phyloP scores from a whole-genome alignment of 2,113 vertebrate genomes.

The Austrofundulus limnaeus region DNA sequence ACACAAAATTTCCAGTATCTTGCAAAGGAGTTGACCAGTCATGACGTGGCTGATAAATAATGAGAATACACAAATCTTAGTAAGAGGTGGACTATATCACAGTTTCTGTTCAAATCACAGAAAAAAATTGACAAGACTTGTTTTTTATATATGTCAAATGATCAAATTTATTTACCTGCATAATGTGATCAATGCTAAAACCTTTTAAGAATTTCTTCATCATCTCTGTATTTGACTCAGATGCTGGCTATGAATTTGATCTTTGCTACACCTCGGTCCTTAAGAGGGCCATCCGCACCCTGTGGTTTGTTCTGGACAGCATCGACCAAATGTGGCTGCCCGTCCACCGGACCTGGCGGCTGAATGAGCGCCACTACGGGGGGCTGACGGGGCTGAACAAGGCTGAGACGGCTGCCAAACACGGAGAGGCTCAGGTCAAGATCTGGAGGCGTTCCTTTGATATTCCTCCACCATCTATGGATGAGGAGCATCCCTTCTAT shows the following conservation, averaged over 20 bases:
- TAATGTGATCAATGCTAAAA: no score
- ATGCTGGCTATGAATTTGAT: slow-evolving; percentile 88
- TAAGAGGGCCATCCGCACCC: slow-evolving; percentile 88
- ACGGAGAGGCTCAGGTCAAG: slow-evolving; percentile 92
- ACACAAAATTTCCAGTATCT: slow-evolving; percentile 10
- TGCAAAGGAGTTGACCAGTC: slow-evolving; percentile 7
- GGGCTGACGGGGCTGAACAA: slow-evolving; percentile 92
- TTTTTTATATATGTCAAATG: not conserved
- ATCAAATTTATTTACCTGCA: not conserved
- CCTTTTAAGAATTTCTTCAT: not conserved
- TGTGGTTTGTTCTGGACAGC: slow-evolving; percentile 88
- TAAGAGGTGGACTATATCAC: not conserved
- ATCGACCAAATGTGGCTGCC: slow-evolving; percentile 95
- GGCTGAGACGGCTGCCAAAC: slow-evolving; percentile 89
- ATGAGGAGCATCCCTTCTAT: slow-evolving; percentile 80
- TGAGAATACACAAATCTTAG: not conserved
- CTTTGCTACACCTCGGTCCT: slow-evolving; percentile 91
- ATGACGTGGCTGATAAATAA: slow-evolving; percentile 3
- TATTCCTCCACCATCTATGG: slow-evolving; percentile 87
- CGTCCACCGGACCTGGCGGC: slow-evolving; percentile 87
- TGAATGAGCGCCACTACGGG: slow-evolving; percentile 92
- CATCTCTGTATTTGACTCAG: slow-evolving; percentile 45
- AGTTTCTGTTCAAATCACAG: not conserved
- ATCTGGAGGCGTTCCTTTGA: slow-evolving; percentile 92
- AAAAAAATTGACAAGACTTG: no score